Percentiles rank a stretch among this genome's conserved stretches.
These are phyloP conservation scores for Eriocheir sinensis DNA, from an alignment of 1,140 invertebrate species.

Conservation along the genomic window DNA sequence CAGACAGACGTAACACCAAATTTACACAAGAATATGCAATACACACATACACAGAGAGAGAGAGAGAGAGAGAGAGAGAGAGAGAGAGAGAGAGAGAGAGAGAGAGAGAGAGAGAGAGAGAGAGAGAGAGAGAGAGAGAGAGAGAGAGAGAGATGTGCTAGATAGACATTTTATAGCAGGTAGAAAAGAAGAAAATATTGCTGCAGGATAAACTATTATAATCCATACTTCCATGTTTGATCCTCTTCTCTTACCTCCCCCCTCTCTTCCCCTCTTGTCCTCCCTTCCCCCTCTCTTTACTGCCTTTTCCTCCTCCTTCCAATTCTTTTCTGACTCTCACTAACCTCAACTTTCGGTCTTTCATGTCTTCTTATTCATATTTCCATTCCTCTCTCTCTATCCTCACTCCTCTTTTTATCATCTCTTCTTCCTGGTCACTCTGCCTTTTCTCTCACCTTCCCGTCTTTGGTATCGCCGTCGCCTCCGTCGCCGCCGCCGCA, in stretches of 20 bases:
- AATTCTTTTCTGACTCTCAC: not conserved
- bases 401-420: not conserved
- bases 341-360: not conserved
- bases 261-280: not conserved
- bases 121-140: not conserved
- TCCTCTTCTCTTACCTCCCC: not conserved
- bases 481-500: not conserved
- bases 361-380: not conserved
- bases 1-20: too few species aligned
- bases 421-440: not conserved
- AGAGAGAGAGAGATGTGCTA: not conserved
- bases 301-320: not conserved
- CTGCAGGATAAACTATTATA: too few species aligned
- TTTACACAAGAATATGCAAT: too few species aligned
- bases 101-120: not conserved
- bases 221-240: too few species aligned
- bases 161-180: too few species aligned
- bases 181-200: too few species aligned
- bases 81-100: constrained; percentile 4
- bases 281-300: not conserved
- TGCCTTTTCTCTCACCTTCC: not conserved
- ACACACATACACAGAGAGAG: not conserved
- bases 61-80: not conserved
- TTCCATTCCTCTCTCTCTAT: not conserved
- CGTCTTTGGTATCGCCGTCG: not conserved